Evolutionary conservation across 2,113 vertebrate species (phyloP), one percentile per base, ranked within the genome.

Genomic region (Labrus mixtus): DNA sequence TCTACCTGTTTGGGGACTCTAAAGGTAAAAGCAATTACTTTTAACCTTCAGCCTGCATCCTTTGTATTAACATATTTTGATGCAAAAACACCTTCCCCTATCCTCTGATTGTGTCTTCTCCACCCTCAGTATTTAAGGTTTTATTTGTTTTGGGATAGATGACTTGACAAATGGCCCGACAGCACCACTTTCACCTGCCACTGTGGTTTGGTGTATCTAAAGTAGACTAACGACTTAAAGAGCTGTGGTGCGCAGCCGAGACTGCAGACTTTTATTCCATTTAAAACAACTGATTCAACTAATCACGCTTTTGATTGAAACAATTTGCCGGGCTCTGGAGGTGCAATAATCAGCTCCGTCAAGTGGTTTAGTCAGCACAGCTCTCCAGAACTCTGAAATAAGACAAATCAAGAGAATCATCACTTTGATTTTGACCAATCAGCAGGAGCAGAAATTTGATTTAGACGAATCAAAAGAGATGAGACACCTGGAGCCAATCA

Each of bases 271-370:
- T 85, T 51, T 57, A 85, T 87, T 85, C 80, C 56, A 67, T 85
- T 89, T 67, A 85, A 89, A 90, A 89, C 72, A 90, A 85, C 73
- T 82, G 79, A 90, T 82, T 89, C 62, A 46, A 56, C 82, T 87
- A 90, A 90, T 92, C 85, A 88, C 0, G 36, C 76, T 68, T 87
- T 78, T 89, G 89, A 93, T 92, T 90, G 85, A 84, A 87, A 80
- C 89, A 91, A 84, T 92, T 87, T 84, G 63, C 58, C 0, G 39
- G 69, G 71, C 82, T 84, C 72, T 41, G 76, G 55, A 88, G 83
- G 83, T 63, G 83, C 25, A 55, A 82, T 87, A 86, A 91, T 91
- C 82, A 88, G 66, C 74, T 70, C 68, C 20, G 73, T 83, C 64
- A 25, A 87, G 86, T 78, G 87, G 61, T 79, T 90, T 62, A 84